Evolutionary conservation across 2,888 invertebrate genomes (phyloP).

Genomic region (Hetaerina titia): DNA sequence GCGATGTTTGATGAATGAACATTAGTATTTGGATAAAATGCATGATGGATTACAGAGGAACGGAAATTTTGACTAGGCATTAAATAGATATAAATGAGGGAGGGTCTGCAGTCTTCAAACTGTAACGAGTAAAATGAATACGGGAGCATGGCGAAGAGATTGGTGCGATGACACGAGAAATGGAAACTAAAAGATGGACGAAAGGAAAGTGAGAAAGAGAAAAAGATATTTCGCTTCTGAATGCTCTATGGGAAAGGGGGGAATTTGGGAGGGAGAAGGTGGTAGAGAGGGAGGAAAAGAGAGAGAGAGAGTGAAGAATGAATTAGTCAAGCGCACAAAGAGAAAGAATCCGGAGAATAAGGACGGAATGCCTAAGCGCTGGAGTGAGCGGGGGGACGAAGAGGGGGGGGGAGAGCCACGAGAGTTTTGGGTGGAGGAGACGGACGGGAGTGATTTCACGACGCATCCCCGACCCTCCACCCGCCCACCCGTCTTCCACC

Average conservation of each 20-base stretch:
- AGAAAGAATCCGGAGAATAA: constrained; percentile 3
- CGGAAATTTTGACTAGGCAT: no score
- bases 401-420: background rate
- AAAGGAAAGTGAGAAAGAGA: no score
- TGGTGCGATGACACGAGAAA: background rate
- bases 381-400: background rate
- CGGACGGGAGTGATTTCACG: background rate
- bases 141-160: background rate
- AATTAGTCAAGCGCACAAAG: background rate
- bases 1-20: no score
- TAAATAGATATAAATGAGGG: no score
- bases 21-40: no score
- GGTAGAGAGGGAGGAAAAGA: background rate
- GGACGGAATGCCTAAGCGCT: background rate
- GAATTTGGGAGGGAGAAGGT: background rate
- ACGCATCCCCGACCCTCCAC: background rate
- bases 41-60: no score
- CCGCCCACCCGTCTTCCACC: background rate
- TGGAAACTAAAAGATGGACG: no score
- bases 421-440: background rate
- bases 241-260: background rate
- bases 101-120: background rate
- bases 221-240: background rate
- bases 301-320: background rate
- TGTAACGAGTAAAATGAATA: background rate